Evolutionary conservation across 2,888 invertebrate species (phyloP).

Genomic region (Pilophorus perplexus): DNA sequence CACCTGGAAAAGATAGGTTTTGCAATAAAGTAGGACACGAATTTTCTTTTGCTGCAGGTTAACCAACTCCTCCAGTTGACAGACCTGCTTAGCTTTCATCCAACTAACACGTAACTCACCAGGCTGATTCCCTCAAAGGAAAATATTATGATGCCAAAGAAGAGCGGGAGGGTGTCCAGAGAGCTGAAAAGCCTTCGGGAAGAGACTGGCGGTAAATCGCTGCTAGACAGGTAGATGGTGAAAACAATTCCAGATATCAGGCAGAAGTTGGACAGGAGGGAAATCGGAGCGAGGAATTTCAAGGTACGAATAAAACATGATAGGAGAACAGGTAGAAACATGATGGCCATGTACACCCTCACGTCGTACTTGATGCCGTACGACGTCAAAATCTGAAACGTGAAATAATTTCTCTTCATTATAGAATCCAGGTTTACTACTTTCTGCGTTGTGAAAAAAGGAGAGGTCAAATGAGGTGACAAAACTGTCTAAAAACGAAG

Average conservation of each 20-base stretch:
- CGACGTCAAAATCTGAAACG: slow-evolving; percentile 64
- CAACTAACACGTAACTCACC: too few species aligned
- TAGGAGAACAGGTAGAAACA: slow-evolving; percentile 68
- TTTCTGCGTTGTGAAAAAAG: too few species aligned
- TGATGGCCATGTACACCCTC: slow-evolving; percentile 69
- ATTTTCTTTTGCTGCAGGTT: too few species aligned
- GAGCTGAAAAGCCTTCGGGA: slow-evolving; percentile 61
- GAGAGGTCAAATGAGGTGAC: too few species aligned
- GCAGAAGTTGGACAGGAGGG: slow-evolving; percentile 73
- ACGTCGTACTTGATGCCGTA: slow-evolving; percentile 58
- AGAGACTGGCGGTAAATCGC: slow-evolving; percentile 65
- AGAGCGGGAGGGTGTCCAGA: slow-evolving; percentile 68
- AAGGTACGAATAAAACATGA: slow-evolving; percentile 74
- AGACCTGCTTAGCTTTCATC: too few species aligned
- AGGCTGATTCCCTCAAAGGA: slow-evolving; percentile 95
- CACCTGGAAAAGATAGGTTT: too few species aligned
- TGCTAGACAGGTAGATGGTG: slow-evolving; percentile 72
- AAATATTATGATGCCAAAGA: slow-evolving; percentile 93
- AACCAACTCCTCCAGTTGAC: too few species aligned
- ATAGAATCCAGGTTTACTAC: too few species aligned
- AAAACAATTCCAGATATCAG: slow-evolving; percentile 71
- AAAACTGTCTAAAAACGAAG: too few species aligned
- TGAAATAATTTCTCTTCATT: too few species aligned
- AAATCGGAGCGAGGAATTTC: slow-evolving; percentile 73
- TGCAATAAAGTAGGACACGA: too few species aligned